phyloP scores from a whole-genome alignment of 2,113 vertebrate species.

The Petroica traversi region DNA sequence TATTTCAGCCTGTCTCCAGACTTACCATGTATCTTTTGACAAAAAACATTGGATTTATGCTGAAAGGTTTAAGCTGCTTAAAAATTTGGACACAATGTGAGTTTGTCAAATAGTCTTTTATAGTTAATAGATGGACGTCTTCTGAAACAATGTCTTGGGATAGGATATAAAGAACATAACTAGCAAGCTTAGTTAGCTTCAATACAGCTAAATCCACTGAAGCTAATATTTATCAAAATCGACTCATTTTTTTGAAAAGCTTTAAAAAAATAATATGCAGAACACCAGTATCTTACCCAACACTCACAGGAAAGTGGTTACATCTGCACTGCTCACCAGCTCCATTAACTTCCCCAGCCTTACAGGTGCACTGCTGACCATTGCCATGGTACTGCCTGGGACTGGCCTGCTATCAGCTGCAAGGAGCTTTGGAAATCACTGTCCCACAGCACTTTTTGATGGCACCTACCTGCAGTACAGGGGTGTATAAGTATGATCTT shows the following conservation, averaged over 20 bases:
- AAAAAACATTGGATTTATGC: not conserved
- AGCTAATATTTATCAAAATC: not conserved
- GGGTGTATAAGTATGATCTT: not conserved
- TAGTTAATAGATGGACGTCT: not conserved
- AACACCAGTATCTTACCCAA: not conserved
- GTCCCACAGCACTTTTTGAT: not conserved
- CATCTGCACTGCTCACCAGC: not conserved
- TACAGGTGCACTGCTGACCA: not conserved
- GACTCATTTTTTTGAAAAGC: accelerated
- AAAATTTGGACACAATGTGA: not conserved
- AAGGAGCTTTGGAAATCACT: not conserved
- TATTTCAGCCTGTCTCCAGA: not conserved
- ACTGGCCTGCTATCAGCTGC: not conserved
- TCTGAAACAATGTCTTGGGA: not conserved
- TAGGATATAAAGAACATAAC: not conserved
- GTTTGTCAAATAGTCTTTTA: not conserved
- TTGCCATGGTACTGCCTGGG: not conserved
- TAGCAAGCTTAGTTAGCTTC: not conserved
- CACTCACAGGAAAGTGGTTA: not conserved
- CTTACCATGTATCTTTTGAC: not conserved
- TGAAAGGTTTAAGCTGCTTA: not conserved
- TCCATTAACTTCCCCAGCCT: accelerated
- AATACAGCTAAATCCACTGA: not conserved
- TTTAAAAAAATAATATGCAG: accelerated
- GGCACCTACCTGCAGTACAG: not conserved